A percentile compares a stretch with the other conserved stretches of the same genome.
Evolutionary conservation across 2,797 vertebrate species (phyloP).

Genomic region (Arctocebus calabarensis): DNA sequence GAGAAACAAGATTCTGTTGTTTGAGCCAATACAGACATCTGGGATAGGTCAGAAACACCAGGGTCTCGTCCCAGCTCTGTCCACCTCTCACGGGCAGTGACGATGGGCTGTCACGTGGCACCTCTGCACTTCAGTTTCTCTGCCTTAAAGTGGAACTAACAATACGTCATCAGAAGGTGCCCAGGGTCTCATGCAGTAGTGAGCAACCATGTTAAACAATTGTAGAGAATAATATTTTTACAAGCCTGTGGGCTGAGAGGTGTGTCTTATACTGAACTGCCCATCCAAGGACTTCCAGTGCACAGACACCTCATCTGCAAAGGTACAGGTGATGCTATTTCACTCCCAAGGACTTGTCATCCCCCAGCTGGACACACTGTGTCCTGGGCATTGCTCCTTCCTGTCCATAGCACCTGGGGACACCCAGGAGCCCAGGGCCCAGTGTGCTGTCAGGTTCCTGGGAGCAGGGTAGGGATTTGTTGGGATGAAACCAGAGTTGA

Average conservation of each 20-base stretch:
- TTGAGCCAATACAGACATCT: rapidly evolving
- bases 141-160: neutral
- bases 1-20: neutral
- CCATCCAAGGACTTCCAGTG: neutral
- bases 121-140: neutral
- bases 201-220: rapidly evolving
- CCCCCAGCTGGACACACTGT: neutral
- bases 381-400: rapidly evolving
- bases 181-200: neutral
- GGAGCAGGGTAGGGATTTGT: neutral
- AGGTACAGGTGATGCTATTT: neutral
- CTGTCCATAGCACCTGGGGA: neutral
- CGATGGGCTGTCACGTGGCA: rapidly evolving
- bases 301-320: too few relatives aligned
- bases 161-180: rapidly evolving
- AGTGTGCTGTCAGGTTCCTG: rapidly evolving
- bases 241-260: neutral
- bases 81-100: rapidly evolving
- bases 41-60: neutral
- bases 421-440: neutral
- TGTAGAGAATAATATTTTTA: too few relatives aligned
- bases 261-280: neutral
- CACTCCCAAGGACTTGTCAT: neutral
- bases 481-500: neutral
- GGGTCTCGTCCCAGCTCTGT: neutral